Base-by-base conservation (phyloP, 2,797 vertebrate genomes). In the Ctenopoma multispine region DNA sequence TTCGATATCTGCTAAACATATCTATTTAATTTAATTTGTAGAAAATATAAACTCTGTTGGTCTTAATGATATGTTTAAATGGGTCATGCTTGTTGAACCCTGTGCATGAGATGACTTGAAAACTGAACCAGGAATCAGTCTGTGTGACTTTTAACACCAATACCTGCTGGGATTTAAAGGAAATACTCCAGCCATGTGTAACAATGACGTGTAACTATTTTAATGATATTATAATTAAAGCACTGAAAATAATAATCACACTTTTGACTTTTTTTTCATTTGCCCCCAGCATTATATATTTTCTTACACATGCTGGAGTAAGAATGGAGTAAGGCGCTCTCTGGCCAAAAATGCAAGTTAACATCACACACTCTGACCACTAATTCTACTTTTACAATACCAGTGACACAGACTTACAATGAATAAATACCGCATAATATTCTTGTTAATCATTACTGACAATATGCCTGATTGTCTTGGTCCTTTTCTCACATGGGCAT, bases 381-480 rank as follows among this genome's bases (percentile, higher is more conserved):
- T 90, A 92, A 72, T 85, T 90, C 87, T 91, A 92, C 85, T 90
- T 89, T 81, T 84, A 93, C 85, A 87, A 85, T 80, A 92, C 86
- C 86, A 85, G 88, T 83, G 82, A 90, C 83, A 91, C 86, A 90
- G 87, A 92, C 84, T 74, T 87, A 92, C 86, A 89, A 87, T 87
- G 83, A 92, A 88, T 91, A 92, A 92, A 91, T 89, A 92, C 75
- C 72, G 75, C 82, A 79, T 88, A 72, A 89, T 90, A 84, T 84
- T 89, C 78, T 83, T 72, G 65, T 86, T 87, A 76, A 87, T 90
- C 40, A 81, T 83, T 83, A 91, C 82, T 87, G 92, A 93, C 92
- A 92, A 92, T 91, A 86, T 92, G 88, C 92, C 91, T 92, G 91
- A 93, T 92, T 93, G 91, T 90, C 91, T 88, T 80, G 83, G 85